Percentiles rank a stretch among this genome's conserved stretches.
Conservation (phyloP, 1,140 invertebrate species). For the Reticulitermes speratus region DNA sequence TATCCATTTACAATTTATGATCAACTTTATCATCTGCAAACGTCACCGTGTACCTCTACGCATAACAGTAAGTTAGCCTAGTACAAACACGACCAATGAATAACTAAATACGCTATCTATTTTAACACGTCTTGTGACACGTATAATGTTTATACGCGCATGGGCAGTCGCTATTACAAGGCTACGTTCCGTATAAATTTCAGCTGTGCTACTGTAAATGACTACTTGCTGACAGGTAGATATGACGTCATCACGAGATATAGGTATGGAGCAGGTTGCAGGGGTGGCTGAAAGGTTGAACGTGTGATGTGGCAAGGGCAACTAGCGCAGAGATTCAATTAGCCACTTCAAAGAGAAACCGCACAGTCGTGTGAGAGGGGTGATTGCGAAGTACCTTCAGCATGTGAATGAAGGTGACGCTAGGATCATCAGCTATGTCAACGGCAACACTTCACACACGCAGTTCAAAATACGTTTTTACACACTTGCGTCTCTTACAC, state of each 20-base stretch:
- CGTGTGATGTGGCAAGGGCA: slow-evolving; percentile 12
- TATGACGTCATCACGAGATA: not conserved
- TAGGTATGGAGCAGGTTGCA: not conserved
- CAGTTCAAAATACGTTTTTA: not conserved
- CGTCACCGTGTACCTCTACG: not conserved
- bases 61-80: not conserved
- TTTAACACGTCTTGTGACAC: not conserved
- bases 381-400: not conserved
- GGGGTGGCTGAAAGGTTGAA: not conserved
- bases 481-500: not conserved
- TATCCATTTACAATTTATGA: not conserved
- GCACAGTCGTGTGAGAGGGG: not conserved
- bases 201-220: not conserved
- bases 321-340: slow-evolving; percentile 4
- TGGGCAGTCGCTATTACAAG: not conserved
- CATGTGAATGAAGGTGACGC: not conserved
- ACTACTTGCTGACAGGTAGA: not conserved
- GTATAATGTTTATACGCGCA: not conserved
- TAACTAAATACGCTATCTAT: not conserved
- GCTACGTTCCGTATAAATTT: not conserved
- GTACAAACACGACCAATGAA: not conserved
- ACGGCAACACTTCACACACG: not conserved
- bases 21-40: not conserved
- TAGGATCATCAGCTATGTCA: not conserved
- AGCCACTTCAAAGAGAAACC: slow-evolving; percentile 14